Evolutionary conservation across 2,888 invertebrate species (phyloP), one percentile per base, ranked within the genome.

Genomic region (Gymnoscelis rufifasciata): DNA sequence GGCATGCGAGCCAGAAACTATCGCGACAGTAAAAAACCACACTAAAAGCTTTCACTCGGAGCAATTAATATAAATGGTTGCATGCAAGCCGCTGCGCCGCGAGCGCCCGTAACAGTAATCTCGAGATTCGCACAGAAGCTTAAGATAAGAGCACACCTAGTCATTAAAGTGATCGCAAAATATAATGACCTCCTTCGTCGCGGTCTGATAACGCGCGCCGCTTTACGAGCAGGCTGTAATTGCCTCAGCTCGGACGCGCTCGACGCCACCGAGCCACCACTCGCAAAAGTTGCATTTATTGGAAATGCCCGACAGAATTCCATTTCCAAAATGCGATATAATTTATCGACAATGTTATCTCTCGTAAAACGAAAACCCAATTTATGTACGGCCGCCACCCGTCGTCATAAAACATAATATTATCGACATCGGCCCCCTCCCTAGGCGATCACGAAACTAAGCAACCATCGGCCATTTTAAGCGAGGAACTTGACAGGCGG

Each of bases 381-480:
- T 83, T 81, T 80, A 81, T 78, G 78, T 78, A 66, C 66, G 64
- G 60, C 62, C 68, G 73, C 78, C 78, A 71, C 74, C 79, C 78
- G 74, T 68, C 65, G 76, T 71, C 80, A 78, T 86, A 83, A 84
- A 84, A 83, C 80, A 83, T 84, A 83, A 83, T 80, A 84, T 80
- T 86, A 84, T 84, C 83, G 83, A 81, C 80, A 75, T 72, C 75
- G 74, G 67, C 78, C 78, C 80, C 83, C 83, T 80, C 86, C 83
- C 84, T 81, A 81, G 83, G 80, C 86, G 79, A 83, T 83, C 86
- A 83, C 83, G 84, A 83, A 83, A 81, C 86, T 81, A 81, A 82
- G 77, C 77, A 74, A 77, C 56, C 61, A 52, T 54, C 84, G 84
- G 81, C 83, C 83, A 83, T 84, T 83, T 82, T 78, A 80, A 75